A percentile compares a stretch with the other conserved stretches of the same genome.
phyloP scores from a whole-genome alignment of 2,113 vertebrate genomes.

The Archocentrus centrarchus region DNA sequence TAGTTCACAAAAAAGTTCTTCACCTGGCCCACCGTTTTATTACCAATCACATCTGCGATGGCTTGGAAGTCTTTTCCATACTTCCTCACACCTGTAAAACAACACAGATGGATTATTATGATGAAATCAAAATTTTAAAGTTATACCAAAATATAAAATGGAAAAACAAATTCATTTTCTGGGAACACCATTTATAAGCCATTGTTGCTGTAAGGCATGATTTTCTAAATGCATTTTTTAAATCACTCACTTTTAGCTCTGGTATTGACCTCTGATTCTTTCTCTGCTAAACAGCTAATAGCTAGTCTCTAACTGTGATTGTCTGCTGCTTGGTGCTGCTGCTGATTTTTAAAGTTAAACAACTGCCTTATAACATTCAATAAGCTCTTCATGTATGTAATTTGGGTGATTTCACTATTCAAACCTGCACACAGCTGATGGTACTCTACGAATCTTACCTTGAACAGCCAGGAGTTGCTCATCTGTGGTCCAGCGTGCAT shows the following conservation, averaged over 20 bases:
- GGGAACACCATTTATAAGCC: not conserved
- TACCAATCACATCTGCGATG: conserved; percentile 99
- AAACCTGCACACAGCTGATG: not conserved
- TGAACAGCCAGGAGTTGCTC: conserved; percentile 99
- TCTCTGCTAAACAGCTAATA: not conserved
- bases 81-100: conserved; percentile 93
- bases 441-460: conserved; percentile 80
- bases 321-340: not conserved
- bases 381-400: not conserved
- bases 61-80: conserved; percentile 99
- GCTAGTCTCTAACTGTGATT: not conserved
- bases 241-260: not conserved
- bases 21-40: conserved; percentile 99
- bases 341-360: not conserved
- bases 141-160: not conserved
- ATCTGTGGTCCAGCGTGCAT: conserved; percentile 98
- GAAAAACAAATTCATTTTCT: not conserved
- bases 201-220: not conserved
- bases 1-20: conserved; percentile 99
- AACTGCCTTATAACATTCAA: not conserved
- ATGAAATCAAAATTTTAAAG: not conserved
- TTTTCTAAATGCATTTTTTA: not conserved
- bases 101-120: not conserved
- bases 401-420: not conserved
- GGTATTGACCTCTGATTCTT: not conserved